phyloP scores from a whole-genome alignment of 1,140 invertebrate genomes.

The Oryzaephilus surinamensis region DNA sequence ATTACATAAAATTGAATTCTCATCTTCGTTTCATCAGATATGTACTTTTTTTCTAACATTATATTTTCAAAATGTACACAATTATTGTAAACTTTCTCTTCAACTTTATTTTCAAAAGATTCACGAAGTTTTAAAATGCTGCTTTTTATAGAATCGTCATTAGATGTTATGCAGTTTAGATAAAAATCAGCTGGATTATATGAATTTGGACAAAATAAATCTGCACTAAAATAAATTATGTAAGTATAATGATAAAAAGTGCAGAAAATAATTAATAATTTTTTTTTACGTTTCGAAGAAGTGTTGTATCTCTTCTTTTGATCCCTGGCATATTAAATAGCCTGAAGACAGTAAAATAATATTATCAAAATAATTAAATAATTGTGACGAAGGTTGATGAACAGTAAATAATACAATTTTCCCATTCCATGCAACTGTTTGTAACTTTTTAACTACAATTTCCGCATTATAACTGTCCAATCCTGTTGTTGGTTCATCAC shows the following conservation, averaged over 20 bases:
- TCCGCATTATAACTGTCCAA: conserved; percentile 72
- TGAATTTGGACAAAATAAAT: conserved; percentile 10
- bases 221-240: conserved; percentile 1
- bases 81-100: neutral
- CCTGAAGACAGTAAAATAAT: conserved; percentile 69
- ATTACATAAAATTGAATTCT: neutral
- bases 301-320: conserved; percentile 44
- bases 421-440: conserved; percentile 49
- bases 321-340: conserved; percentile 71
- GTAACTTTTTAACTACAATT: conserved; percentile 58
- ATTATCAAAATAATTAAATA: conserved; percentile 72
- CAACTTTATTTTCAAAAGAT: neutral
- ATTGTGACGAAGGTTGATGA: conserved; percentile 77
- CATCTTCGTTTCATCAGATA: too few relatives aligned
- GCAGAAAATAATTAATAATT: conserved; percentile 17
- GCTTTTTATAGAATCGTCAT: conserved; percentile 2
- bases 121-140: conserved; percentile 1
- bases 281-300: conserved; percentile 53
- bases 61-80: neutral
- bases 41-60: neutral
- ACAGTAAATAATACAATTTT: conserved; percentile 76
- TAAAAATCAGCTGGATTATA: conserved; percentile 22
- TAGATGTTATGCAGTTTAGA: conserved; percentile 8
- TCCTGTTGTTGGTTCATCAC: conserved; percentile 75
- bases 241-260: conserved; percentile 2